Conservation (phyloP, 2,113 vertebrate genomes). For the Salvelinus alpinus region DNA sequence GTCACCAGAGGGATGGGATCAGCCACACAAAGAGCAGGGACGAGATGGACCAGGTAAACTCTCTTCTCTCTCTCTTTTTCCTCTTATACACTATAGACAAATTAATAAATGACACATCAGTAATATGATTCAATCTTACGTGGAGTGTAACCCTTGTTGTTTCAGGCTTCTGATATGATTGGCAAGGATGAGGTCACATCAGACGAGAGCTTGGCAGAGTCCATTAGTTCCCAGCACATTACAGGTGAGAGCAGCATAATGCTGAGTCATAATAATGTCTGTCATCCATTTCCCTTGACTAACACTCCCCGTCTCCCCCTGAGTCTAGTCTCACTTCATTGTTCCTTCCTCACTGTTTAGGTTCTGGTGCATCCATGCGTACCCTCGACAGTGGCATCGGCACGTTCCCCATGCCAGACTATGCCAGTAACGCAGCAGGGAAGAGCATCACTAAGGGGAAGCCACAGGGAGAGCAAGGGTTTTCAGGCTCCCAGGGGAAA, state of each 20-base stretch:
- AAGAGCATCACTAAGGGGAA: conserved; percentile 79
- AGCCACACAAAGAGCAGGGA: conserved; percentile 74
- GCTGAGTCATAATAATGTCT: neutral
- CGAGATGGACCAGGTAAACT: conserved; percentile 58
- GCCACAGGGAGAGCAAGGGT: conserved; percentile 68
- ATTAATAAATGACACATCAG: neutral
- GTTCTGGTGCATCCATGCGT: conserved; percentile 80
- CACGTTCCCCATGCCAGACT: conserved; percentile 84
- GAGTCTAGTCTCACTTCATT: neutral
- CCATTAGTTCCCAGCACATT: conserved; percentile 75
- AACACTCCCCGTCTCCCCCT: neutral
- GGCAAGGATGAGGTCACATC: conserved; percentile 71
- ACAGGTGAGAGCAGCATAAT: conserved; percentile 60
- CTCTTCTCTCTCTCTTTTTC: neutral
- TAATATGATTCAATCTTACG: neutral
- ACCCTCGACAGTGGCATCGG: conserved; percentile 87
- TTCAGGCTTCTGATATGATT: conserved; percentile 59
- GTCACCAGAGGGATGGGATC: conserved; percentile 74
- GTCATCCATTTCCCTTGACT: neutral
- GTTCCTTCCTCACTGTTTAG: conserved; percentile 48
- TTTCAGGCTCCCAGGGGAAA: conserved; percentile 52
- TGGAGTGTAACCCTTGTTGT: conserved; percentile 3
- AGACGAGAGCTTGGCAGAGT: conserved; percentile 74
- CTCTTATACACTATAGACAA: neutral
- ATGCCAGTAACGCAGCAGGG: conserved; percentile 72